These are phyloP conservation scores for Melanotaenia parkinsoni DNA, from an alignment of 2,797 vertebrate species.

Conservation along the genomic window DNA sequence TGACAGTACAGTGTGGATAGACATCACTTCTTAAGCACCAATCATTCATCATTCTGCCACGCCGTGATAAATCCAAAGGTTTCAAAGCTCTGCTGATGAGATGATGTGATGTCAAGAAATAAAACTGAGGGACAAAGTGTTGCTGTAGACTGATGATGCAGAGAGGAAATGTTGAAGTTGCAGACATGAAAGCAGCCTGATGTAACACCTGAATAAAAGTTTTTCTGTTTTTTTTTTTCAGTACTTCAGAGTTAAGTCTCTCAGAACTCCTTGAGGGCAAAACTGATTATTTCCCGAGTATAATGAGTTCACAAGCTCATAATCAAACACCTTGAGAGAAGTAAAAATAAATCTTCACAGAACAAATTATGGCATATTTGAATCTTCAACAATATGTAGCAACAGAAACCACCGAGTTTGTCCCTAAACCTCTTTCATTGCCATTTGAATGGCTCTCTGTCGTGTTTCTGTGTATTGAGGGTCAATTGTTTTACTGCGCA, in stretches of 20 bases:
- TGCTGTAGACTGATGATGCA: conserved; percentile 34
- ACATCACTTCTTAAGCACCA: conserved; percentile 60
- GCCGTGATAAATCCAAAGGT: conserved; percentile 59
- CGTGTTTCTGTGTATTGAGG: neutral
- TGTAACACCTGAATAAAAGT: neutral
- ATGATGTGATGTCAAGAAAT: conserved; percentile 37
- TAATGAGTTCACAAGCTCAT: neutral
- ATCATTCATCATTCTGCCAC: conserved; percentile 56
- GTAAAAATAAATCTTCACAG: neutral
- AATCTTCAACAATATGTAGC: neutral
- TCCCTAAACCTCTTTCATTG: neutral
- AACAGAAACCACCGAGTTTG: neutral
- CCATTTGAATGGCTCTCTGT: neutral
- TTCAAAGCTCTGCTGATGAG: conserved; percentile 59
- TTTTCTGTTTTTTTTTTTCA: neutral
- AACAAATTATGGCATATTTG: neutral
- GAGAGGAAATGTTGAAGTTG: conserved; percentile 24
- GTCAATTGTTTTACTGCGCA: conserved; percentile 14
- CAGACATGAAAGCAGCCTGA: conserved; percentile 36
- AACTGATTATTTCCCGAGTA: neutral
- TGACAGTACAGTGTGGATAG: conserved; percentile 41
- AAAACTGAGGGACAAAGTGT: conserved; percentile 38
- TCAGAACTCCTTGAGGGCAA: neutral
- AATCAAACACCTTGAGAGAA: neutral
- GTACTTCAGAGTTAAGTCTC: neutral